Conservation (phyloP, 2,113 vertebrate species). For the Cromileptes altivelis region DNA sequence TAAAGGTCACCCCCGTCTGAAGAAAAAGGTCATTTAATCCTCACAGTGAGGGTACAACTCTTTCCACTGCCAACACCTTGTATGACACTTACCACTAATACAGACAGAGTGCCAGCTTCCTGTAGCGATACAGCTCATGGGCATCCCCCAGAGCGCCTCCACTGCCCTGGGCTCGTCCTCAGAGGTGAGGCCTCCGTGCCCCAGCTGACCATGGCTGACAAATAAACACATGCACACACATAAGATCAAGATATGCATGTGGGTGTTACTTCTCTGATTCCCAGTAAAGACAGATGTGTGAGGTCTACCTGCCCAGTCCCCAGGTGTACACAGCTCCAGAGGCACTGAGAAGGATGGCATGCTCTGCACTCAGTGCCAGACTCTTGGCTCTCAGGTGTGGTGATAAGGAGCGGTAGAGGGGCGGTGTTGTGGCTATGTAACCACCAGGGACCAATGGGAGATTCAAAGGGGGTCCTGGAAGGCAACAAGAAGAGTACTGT, state of each 20-base stretch:
- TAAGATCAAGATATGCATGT: neutral
- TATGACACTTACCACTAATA: slow-evolving; percentile 86
- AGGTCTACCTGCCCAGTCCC: slow-evolving; percentile 90
- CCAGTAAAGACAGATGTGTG: neutral
- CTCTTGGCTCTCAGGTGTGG: slow-evolving; percentile 79
- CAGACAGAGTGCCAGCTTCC: slow-evolving; percentile 94
- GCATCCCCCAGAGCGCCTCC: slow-evolving; percentile 91
- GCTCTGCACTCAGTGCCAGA: slow-evolving; percentile 88
- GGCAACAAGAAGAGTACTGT: neutral
- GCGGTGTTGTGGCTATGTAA: slow-evolving; percentile 82
- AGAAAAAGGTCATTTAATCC: neutral
- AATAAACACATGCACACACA: slow-evolving; percentile 1
- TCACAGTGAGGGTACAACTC: neutral
- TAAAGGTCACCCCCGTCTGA: slow-evolving; percentile 92
- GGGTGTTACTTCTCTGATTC: neutral
- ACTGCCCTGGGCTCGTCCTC: slow-evolving; percentile 86
- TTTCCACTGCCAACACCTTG: neutral
- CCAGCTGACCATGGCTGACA: slow-evolving; percentile 93
- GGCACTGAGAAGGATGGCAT: slow-evolving; percentile 85
- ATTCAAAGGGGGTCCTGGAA: slow-evolving; percentile 46
- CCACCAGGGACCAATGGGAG: slow-evolving; percentile 90
- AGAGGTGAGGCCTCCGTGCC: slow-evolving; percentile 88
- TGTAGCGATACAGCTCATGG: slow-evolving; percentile 84
- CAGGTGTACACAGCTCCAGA: slow-evolving; percentile 87
- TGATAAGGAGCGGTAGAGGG: slow-evolving; percentile 84